Conservation (phyloP, 2,888 invertebrate genomes). For the Chrysolina americana region DNA sequence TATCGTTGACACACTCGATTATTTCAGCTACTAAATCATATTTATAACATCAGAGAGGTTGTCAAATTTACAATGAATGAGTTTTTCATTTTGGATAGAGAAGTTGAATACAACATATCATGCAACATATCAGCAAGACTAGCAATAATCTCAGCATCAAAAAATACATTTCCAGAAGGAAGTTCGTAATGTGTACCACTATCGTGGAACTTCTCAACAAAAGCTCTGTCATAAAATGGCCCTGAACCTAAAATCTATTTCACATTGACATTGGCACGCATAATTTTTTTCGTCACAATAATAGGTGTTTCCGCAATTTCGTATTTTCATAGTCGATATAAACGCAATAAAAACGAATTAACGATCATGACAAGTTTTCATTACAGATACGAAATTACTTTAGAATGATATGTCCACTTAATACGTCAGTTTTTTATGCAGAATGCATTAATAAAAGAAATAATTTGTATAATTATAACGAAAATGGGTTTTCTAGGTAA, state of each 20-base stretch:
- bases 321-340: constrained; percentile 12
- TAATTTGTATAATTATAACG: constrained; percentile 37
- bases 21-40: too few species aligned
- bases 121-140: too few species aligned
- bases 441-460: constrained; percentile 36
- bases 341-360: constrained; percentile 5
- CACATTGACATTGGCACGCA: neutral
- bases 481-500: constrained; percentile 45
- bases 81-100: too few species aligned
- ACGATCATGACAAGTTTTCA: constrained; percentile 24
- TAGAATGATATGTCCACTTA: constrained; percentile 1
- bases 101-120: too few species aligned
- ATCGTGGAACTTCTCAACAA: too few species aligned
- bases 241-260: neutral
- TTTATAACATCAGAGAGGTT: too few species aligned
- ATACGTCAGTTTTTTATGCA: constrained; percentile 12
- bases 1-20: too few species aligned
- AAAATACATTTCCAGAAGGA: too few species aligned
- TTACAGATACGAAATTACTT: constrained; percentile 21
- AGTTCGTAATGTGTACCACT: too few species aligned
- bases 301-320: neutral
- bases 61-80: too few species aligned
- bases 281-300: neutral
- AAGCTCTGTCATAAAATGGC: too few species aligned
- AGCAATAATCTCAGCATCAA: too few species aligned